Evolutionary conservation across 2,797 vertebrate genomes (phyloP).

Genomic region (Pipistrellus kuhlii): DNA sequence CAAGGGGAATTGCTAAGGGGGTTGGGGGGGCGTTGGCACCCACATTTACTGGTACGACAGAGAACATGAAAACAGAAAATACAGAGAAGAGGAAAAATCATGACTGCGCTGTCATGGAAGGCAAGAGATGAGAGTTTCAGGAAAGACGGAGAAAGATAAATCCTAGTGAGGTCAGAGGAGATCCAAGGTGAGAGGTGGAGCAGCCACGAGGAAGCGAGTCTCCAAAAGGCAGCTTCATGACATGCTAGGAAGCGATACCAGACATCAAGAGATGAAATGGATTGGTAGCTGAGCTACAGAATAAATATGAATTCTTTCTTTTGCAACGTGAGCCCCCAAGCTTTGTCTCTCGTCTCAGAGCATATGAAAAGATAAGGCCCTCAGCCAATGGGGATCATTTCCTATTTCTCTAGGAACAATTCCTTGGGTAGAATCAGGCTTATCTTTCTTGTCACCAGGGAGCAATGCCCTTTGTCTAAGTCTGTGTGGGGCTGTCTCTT

Average conservation of each 20-base stretch:
- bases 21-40: background rate
- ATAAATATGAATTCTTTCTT: background rate
- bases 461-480: fast-evolving
- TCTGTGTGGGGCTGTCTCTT: background rate
- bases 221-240: background rate
- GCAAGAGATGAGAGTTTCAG: background rate
- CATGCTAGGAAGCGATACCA: background rate
- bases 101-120: background rate
- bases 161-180: background rate
- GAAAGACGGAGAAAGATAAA: background rate
- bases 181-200: background rate
- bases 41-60: background rate
- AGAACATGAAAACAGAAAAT: background rate
- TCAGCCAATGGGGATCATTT: background rate
- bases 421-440: background rate
- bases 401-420: background rate
- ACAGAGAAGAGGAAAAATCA: background rate
- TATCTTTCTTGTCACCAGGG: background rate
- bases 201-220: background rate
- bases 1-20: background rate
- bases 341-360: slow-evolving; percentile 4
- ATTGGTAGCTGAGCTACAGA: background rate
- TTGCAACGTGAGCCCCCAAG: background rate
- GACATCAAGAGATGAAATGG: background rate
- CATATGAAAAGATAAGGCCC: background rate